Percentiles rank a stretch among this genome's conserved stretches.
phyloP scores from a whole-genome alignment of 2,113 vertebrate species.

The Oryctolagus cuniculus region mOryCun1.1 NC_091453.1:83665501-83666000 shows the following conservation, averaged over 20 bases:
- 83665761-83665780: neutral
- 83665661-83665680: neutral
- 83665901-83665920: slow-evolving; percentile 63
- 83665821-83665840: neutral
- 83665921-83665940: slow-evolving; percentile 65
- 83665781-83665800: neutral
- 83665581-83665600: neutral
- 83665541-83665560: neutral
- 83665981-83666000: neutral
- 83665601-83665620: neutral
- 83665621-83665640: neutral
- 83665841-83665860: neutral
- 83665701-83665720: neutral
- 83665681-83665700: neutral
- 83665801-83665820: neutral
- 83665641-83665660: no score
- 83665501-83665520: no score
- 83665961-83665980: slow-evolving; percentile 31
- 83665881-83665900: neutral
- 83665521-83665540: neutral
- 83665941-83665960: slow-evolving; percentile 40
- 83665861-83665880: neutral
- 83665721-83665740: neutral
- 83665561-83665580: neutral
- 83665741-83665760: neutral